phyloP scores from a whole-genome alignment of 2,888 invertebrate genomes.

The Drosophila flavopinicola region DNA sequence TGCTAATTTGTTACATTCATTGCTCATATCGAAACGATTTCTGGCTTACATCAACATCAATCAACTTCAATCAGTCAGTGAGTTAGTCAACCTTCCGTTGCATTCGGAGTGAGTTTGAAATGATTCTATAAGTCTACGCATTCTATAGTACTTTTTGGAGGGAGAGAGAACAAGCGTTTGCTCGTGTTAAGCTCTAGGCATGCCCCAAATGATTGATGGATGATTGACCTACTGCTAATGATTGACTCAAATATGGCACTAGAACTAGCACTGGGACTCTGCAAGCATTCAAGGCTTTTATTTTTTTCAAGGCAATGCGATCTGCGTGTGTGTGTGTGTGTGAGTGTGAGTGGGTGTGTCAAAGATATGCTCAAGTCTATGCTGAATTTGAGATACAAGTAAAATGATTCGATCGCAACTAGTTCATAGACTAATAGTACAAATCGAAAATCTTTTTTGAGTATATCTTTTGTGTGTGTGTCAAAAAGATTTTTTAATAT shows the following conservation, averaged over 20 bases:
- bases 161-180: slow-evolving; percentile 60
- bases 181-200: slow-evolving; percentile 72
- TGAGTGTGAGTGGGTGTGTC: slow-evolving; percentile 17
- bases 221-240: slow-evolving; percentile 43
- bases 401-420: slow-evolving; percentile 32
- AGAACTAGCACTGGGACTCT: slow-evolving; percentile 53
- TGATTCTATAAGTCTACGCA: slow-evolving; percentile 45
- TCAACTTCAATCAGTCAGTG: slow-evolving; percentile 40
- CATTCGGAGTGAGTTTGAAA: slow-evolving; percentile 18
- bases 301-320: no score
- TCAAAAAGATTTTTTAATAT: neutral
- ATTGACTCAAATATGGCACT: slow-evolving; percentile 56
- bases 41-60: slow-evolving; percentile 29
- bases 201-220: slow-evolving; percentile 45
- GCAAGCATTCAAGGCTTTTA: slow-evolving; percentile 15
- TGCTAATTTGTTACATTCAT: slow-evolving; percentile 48
- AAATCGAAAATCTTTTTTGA: slow-evolving; percentile 9
- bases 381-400: slow-evolving; percentile 22
- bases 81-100: slow-evolving; percentile 33
- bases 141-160: slow-evolving; percentile 51
- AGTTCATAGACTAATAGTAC: slow-evolving; percentile 15
- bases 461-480: slow-evolving; percentile 4
- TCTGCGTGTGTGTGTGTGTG: slow-evolving; percentile 20
- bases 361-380: slow-evolving; percentile 29
- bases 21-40: slow-evolving; percentile 22